Conservation (phyloP, 1,140 invertebrate species). For the Frieseomelitta varia region DNA sequence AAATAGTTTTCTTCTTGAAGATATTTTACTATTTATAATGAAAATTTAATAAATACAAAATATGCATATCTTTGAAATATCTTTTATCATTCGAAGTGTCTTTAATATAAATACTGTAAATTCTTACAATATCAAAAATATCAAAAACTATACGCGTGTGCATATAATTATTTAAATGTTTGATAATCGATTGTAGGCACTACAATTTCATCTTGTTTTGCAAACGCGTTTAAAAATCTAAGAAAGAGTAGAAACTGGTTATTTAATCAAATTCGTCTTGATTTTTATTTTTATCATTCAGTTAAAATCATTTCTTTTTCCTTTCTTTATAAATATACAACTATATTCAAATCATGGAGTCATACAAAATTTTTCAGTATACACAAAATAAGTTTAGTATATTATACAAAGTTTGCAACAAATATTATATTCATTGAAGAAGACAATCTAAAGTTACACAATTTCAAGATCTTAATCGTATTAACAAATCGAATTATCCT, state of each 20-base stretch:
- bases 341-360: slow-evolving; percentile 1
- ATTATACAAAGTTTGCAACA: slow-evolving; percentile 8
- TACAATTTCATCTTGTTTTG: neutral
- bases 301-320: neutral
- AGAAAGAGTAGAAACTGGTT: neutral
- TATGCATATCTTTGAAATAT: slow-evolving; percentile 44
- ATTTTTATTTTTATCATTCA: neutral
- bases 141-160: slow-evolving; percentile 15
- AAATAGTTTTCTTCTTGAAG: slow-evolving; percentile 25
- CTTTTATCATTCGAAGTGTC: slow-evolving; percentile 44
- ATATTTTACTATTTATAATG: slow-evolving; percentile 43
- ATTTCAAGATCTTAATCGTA: neutral
- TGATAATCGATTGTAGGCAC: neutral
- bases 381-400: neutral
- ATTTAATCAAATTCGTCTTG: neutral
- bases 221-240: neutral
- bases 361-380: slow-evolving; percentile 12
- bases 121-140: slow-evolving; percentile 44
- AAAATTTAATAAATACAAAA: slow-evolving; percentile 50
- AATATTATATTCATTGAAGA: slow-evolving; percentile 35
- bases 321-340: neutral
- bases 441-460: neutral
- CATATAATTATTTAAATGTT: slow-evolving; percentile 11
- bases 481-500: neutral
- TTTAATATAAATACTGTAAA: slow-evolving; percentile 45